Base-by-base conservation (phyloP, 2,888 invertebrate species). In the Stenchaetothrips biformis region DNA sequence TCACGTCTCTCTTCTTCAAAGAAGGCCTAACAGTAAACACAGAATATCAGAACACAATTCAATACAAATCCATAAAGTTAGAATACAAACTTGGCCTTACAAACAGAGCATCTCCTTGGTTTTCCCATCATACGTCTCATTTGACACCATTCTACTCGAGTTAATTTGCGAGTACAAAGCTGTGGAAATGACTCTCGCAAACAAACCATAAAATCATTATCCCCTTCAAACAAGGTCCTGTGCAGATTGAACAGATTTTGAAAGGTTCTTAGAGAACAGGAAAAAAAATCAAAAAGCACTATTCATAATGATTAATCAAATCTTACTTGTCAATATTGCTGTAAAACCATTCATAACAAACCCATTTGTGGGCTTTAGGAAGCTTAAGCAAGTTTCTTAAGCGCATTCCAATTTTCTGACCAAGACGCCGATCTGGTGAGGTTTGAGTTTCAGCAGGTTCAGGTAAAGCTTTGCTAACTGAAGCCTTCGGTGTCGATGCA, bases 341-440 rank as follows among this genome's bases (percentile, higher is more conserved):
- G 87, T 99, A 99, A 88, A 99, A 99, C 93, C 98, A 99, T 87
- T 99, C 99, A 87, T 97, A 99, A 87, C 97, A 98, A 11, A 99
- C 98, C 97, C 98, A 99, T 88, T 97, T 97, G 86, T 99, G 98
- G 7, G 99, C 99, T 89, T 99, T 99, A 0, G 99, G 99, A 83
- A 99, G 88, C 88, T 99, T 99, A 7, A 99, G 89, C 49, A 99
- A 90, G 88, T 99, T 99, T 83, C 96, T 89, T 81, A 97, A 88
- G 83, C 96, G 89, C 88, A 95, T 91, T 2, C 97, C 97, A 84
- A 97, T 95, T 84, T 94, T 91, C 85, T 98, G 97, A 0, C 97
- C 96, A 83, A 94, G 91, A 86, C 93, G 94, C 82, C 94, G 92
- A 86, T 97, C 96, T 25, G 94, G 92, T 25, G 92, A 89, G 53